Percentiles rank a stretch among this genome's conserved stretches.
Evolutionary conservation across 2,797 vertebrate species (phyloP).

Genomic region (Salarias fasciatus): DNA sequence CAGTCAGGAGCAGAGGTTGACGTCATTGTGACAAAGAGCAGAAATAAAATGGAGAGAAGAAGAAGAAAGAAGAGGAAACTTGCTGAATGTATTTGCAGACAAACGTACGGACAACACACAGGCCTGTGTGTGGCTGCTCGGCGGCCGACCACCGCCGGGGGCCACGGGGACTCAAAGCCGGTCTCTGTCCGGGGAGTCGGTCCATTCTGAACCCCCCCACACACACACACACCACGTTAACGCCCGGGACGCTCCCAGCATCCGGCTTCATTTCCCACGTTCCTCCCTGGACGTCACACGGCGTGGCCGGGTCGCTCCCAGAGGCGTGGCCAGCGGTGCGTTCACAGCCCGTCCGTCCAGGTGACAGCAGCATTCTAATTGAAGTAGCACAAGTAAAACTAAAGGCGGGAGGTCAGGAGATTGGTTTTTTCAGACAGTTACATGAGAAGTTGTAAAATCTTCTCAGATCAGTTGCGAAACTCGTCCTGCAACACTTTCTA

Average conservation of each 20-base stretch:
- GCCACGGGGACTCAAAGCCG: slow-evolving; percentile 25
- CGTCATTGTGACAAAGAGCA: no score
- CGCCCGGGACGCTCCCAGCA: slow-evolving; percentile 14
- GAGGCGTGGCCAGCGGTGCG: not conserved
- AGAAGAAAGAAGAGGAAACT: no score
- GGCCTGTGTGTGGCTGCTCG: not conserved
- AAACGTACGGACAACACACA: not conserved
- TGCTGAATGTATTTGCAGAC: not conserved
- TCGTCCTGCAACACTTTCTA: no score
- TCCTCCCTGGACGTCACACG: slow-evolving; percentile 30
- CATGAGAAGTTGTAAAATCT: no score
- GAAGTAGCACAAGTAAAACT: not conserved
- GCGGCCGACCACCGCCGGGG: slow-evolving; percentile 21
- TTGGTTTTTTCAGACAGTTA: no score
- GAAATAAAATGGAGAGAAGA: no score
- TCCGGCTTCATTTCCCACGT: slow-evolving; percentile 55
- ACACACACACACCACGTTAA: slow-evolving; percentile 25
- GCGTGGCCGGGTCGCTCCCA: no score
- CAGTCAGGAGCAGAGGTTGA: not conserved
- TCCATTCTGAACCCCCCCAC: slow-evolving; percentile 40
- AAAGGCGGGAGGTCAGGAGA: no score
- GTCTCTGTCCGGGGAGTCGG: slow-evolving; percentile 53
- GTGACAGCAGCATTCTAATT: not conserved
- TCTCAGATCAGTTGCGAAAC: no score
- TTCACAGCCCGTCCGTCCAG: not conserved